Evolutionary conservation across 2,113 vertebrate species (phyloP).

Genomic region (Diadophis punctatus): DNA sequence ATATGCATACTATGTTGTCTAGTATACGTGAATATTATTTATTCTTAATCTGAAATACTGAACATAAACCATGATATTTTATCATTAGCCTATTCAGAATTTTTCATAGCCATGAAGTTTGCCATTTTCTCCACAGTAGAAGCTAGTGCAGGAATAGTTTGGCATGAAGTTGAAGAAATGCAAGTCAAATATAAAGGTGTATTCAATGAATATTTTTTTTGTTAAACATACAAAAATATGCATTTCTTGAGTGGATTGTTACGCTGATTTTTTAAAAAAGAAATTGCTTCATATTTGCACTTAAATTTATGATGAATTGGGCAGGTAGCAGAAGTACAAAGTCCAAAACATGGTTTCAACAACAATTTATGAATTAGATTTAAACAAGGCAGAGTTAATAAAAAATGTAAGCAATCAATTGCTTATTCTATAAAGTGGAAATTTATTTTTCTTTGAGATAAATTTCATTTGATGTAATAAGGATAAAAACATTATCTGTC

Average conservation of each 20-base stretch:
- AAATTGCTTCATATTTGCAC: background rate
- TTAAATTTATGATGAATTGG: background rate
- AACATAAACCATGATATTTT: background rate
- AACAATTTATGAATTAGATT: background rate
- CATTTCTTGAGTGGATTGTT: background rate
- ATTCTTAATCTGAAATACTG: background rate
- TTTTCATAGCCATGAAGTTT: background rate
- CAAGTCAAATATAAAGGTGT: background rate
- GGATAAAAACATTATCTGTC: background rate
- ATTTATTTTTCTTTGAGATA: constrained; percentile 5
- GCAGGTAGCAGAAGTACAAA: background rate
- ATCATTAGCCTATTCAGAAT: background rate
- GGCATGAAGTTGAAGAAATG: background rate
- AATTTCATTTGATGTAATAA: background rate
- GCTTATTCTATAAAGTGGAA: background rate
- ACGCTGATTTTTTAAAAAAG: background rate
- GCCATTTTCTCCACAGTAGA: background rate
- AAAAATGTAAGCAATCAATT: background rate
- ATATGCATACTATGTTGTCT: background rate
- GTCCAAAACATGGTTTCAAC: background rate
- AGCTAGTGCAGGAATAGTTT: background rate
- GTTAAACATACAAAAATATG: background rate
- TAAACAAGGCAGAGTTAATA: background rate
- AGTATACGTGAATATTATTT: background rate
- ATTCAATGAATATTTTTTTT: background rate